Conservation (phyloP, 2,888 invertebrate genomes). For the Polymixis flavicincta region DNA sequence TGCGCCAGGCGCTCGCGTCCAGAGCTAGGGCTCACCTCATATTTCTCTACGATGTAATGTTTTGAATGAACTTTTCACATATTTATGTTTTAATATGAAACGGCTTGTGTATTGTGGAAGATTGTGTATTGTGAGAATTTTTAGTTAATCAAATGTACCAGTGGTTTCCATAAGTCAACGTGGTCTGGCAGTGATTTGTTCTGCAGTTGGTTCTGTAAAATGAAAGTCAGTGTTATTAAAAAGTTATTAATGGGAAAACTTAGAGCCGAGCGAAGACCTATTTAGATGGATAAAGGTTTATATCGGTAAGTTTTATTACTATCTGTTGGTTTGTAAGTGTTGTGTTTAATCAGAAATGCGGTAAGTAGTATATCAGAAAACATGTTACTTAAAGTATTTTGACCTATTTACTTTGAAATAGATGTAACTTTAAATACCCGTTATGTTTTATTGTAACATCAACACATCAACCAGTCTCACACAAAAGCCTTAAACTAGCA, state of each 20-base stretch:
- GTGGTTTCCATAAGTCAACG: slow-evolving; percentile 12
- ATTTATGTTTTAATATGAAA: slow-evolving; percentile 37
- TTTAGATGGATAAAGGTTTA: slow-evolving; percentile 41
- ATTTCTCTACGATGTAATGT: slow-evolving; percentile 50
- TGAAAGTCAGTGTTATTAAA: slow-evolving; percentile 47
- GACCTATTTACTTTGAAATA: background rate
- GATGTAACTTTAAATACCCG: background rate
- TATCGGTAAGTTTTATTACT: slow-evolving; percentile 39
- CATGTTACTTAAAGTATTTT: background rate
- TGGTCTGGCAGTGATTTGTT: slow-evolving; percentile 42
- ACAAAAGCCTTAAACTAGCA: background rate
- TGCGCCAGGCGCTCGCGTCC: slow-evolving; percentile 71
- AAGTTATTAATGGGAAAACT: slow-evolving; percentile 53
- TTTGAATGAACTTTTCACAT: slow-evolving; percentile 42
- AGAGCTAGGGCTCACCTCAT: background rate
- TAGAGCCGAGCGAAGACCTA: slow-evolving; percentile 20
- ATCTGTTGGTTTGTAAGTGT: background rate
- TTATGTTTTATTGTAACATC: background rate
- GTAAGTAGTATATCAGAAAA: no score
- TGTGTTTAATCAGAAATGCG: background rate
- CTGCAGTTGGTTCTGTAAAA: slow-evolving; percentile 25
- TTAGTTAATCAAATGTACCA: slow-evolving; percentile 16
- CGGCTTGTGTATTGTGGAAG: slow-evolving; percentile 21
- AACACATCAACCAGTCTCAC: background rate
- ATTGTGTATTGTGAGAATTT: slow-evolving; percentile 38